These are phyloP conservation scores for Microcebus jonahi DNA, from an alignment of 2,113 vertebrate genomes.

Conservation along the genomic window DNA sequence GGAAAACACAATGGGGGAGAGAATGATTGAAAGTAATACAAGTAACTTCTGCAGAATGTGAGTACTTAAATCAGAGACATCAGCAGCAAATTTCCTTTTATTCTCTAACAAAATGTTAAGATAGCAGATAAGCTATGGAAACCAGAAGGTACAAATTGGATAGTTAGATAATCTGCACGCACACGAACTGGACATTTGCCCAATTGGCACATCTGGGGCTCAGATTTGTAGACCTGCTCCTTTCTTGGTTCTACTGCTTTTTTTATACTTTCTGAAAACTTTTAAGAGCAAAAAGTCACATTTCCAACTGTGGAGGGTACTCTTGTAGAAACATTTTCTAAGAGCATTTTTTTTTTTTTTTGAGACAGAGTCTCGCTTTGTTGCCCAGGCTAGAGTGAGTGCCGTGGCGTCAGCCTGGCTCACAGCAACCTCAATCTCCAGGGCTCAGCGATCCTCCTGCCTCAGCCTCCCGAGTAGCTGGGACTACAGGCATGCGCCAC, in stretches of 20 bases:
- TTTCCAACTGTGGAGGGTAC: conserved; percentile 34
- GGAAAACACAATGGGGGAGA: neutral
- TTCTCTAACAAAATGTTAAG: conserved; percentile 62
- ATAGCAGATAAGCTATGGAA: conserved; percentile 45
- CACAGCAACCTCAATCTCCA: too few relatives aligned
- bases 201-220: neutral
- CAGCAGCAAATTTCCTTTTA: conserved; percentile 52
- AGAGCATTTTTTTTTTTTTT: conserved; percentile 38
- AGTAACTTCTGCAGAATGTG: conserved; percentile 12
- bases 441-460: too few relatives aligned
- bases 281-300: conserved; percentile 38
- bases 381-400: too few relatives aligned
- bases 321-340: conserved; percentile 42
- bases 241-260: neutral
- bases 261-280: neutral
- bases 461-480: too few relatives aligned
- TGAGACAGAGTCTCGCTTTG: too few relatives aligned
- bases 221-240: neutral
- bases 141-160: neutral
- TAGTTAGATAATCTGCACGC: neutral
- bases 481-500: too few relatives aligned
- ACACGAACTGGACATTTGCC: neutral
- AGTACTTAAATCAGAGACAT: conserved; percentile 37
- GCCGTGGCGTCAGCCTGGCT: too few relatives aligned
- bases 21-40: neutral